Base-by-base conservation (phyloP, 2,888 invertebrate species). In the Antitype chi region DNA sequence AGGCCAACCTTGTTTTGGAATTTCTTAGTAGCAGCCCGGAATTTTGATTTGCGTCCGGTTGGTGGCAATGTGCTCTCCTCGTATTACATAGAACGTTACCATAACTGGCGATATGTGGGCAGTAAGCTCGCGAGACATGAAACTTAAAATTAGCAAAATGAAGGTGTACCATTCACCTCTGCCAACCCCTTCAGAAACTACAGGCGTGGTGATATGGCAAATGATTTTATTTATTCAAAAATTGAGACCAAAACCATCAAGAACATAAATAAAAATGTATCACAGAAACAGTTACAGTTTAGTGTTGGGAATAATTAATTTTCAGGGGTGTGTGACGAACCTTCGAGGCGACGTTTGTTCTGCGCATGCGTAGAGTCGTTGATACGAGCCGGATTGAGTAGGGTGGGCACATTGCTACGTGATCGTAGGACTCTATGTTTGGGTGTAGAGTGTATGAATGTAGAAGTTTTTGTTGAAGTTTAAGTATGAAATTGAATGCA, bases 281-380 rank as follows among this genome's bases (percentile, higher is more conserved):
- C 73, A 70, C 64, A 76, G 74, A 78, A 82, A 81, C 80, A 72
- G 76, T 76, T 38, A 81, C 81, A 81, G 85, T 85, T 85, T 84
- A 81, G 76, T 88, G 83, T 85, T 83, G 78, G 78, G 76, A 87
- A 95, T 95, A 95, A 95, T 95, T 95, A 95, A 95, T 94, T 94
- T 94, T 92, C 92, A 89, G 93, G 94, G 94, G 93, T 94, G 94
- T 95, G 94, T 94, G 91, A 92, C 90, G 93, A 92, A 92, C 90
- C 92, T 92, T 90, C 87, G 91, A 91, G 85, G 92, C 90, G 89
- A 87, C 87, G 89, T 88, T 80, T 90, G 87, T 70, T 84, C 32
- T 84, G 92, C 95, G 96, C 96, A 94, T 94, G 96, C 96, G 96
- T 88, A 76, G 78, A 70, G 75, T 73, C 74, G 87, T 81, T 88